Conservation (phyloP, 1,140 invertebrate genomes). For the Philopotamus ludificatus region DNA sequence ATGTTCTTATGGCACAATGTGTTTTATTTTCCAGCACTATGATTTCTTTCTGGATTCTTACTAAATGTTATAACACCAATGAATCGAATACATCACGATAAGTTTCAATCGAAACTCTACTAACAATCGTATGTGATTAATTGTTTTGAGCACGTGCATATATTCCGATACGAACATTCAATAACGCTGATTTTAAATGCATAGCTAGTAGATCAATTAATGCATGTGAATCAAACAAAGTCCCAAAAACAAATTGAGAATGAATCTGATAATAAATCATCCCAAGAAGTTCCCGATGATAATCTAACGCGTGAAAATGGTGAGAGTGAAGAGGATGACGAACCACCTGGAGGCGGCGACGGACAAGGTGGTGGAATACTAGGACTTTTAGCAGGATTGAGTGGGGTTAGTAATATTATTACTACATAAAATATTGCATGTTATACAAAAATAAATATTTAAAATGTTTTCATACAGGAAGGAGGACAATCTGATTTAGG, state of each 20-base stretch:
- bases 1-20: too few species aligned
- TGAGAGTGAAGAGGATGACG: constrained; percentile 25
- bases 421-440: constrained; percentile 5
- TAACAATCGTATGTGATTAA: too few species aligned
- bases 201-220: too few species aligned
- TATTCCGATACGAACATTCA: too few species aligned
- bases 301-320: too few species aligned
- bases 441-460: constrained; percentile 18
- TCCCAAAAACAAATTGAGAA: constrained; percentile 17
- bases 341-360: constrained; percentile 40
- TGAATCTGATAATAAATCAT: constrained; percentile 5
- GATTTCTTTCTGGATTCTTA: too few species aligned
- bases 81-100: too few species aligned
- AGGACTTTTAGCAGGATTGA: constrained; percentile 52
- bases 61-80: too few species aligned
- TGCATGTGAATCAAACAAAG: constrained; percentile 11
- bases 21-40: too few species aligned
- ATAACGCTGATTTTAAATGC: too few species aligned
- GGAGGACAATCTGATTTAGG: constrained; percentile 39
- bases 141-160: too few species aligned
- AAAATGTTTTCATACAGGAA: constrained; percentile 13
- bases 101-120: too few species aligned
- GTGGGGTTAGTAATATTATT: constrained; percentile 44
- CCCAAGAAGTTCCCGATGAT: constrained; percentile 5
- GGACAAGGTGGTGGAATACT: constrained; percentile 46